Evolutionary conservation across 2,888 invertebrate genomes (phyloP).

Genomic region (Troglohyphantes excavatus): DNA sequence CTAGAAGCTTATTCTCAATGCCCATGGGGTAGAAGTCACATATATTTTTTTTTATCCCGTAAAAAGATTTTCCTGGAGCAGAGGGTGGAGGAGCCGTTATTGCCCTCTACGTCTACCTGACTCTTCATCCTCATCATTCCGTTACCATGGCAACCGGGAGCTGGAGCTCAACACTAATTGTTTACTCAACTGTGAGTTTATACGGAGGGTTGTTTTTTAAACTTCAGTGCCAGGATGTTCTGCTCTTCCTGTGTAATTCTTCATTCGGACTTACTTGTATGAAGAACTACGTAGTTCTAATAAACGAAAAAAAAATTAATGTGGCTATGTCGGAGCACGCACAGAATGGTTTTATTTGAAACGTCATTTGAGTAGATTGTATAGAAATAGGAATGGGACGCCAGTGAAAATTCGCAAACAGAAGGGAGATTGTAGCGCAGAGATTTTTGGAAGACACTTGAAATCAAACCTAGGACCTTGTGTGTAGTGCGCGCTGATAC

Average conservation of each 20-base stretch:
- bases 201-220: not conserved
- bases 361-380: too few species aligned
- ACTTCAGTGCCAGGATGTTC: not conserved
- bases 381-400: too few species aligned
- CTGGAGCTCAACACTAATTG: conserved; percentile 41
- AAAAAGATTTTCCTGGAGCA: conserved; percentile 43
- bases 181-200: not conserved
- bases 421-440: too few species aligned
- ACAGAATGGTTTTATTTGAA: too few species aligned
- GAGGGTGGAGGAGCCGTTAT: conserved; percentile 36
- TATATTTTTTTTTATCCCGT: conserved; percentile 47
- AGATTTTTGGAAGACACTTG: too few species aligned
- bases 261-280: too few species aligned
- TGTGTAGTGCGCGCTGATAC: too few species aligned
- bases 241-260: not conserved
- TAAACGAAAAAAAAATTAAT: too few species aligned
- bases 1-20: conserved; percentile 47
- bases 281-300: too few species aligned
- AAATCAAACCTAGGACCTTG: too few species aligned
- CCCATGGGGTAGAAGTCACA: conserved; percentile 25
- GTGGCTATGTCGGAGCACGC: too few species aligned
- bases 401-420: too few species aligned
- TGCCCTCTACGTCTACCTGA: conserved; percentile 53
- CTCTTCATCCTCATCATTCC: conserved; percentile 49
- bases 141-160: conserved; percentile 42